Conservation (phyloP, 2,113 vertebrate species). For the Mormyrus lacerda region DNA sequence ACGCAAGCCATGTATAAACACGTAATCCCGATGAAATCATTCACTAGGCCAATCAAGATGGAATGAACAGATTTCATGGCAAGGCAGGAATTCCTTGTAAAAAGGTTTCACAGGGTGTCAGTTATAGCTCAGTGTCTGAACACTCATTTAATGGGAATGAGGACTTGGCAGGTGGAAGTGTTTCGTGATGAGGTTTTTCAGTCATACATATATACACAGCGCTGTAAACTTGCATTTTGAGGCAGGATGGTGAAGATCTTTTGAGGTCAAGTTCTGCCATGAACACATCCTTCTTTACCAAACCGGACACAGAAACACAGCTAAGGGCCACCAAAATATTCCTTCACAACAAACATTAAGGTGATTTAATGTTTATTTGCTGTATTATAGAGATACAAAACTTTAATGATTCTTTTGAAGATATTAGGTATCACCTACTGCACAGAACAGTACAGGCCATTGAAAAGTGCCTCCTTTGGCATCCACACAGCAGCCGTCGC, state of each 20-base stretch:
- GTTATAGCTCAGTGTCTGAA: conserved; percentile 2
- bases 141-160: not conserved
- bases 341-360: not conserved
- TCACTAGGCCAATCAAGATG: not conserved
- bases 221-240: not conserved
- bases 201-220: not conserved
- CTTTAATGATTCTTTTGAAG: not conserved
- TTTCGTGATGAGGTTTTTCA: not conserved
- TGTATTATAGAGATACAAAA: not conserved
- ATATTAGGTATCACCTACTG: not conserved
- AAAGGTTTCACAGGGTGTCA: not conserved
- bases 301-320: not conserved
- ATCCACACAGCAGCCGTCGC: not conserved
- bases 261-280: not conserved
- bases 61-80: not conserved
- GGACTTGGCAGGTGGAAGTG: not conserved
- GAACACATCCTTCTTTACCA: not conserved
- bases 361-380: not conserved
- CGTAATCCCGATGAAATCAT: not conserved
- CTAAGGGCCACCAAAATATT: not conserved
- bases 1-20: not conserved
- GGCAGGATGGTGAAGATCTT: not conserved
- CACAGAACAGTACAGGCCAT: not conserved
- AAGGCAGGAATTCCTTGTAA: not conserved
- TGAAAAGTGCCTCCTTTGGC: not conserved